Base-by-base conservation (phyloP, 1,140 invertebrate genomes). In the Meloidogyne floridensis region DNA sequence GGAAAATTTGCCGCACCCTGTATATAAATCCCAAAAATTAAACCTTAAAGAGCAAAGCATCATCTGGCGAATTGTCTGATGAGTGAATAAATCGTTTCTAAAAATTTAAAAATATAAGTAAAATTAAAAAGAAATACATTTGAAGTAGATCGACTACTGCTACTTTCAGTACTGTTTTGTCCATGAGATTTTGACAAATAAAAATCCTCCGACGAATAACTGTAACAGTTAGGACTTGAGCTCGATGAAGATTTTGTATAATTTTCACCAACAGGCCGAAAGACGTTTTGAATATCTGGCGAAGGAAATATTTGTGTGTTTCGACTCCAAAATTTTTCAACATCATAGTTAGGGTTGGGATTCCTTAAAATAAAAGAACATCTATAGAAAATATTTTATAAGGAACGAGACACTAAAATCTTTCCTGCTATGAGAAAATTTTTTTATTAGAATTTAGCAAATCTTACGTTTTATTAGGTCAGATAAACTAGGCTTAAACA, bases 301-400 rank as follows among this genome's bases (percentile, higher is more conserved):
- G 56, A 65, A 65, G 56, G 56, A n/a, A 65, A 65, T 65, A 65
- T 65, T 65, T 65, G 56, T 65, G 15, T n/a, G 13, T n/a, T 65
- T 65, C 15, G 56, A 65, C 10, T 65, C 56, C 56, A 65, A 65
- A n/a, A 65, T 65, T 65, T 65, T 65, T 65, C 56, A 0, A 65
- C 56, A 65, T 65, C 56, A n/a, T 65, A 4, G 56, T n/a, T 65
- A 65, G 56, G 15, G n/a, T 65, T 65, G 15, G 56, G 56, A 65
- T 11, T 75, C 74, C 74, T 75, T 11, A 51, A 43, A 32, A 75
- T 18, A 6, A 73, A 73, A 73, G 51, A 13, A n/a, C n/a, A n/a
- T n/a, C n/a, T n/a, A n/a, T n/a, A n/a, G n/a, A n/a, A n/a, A n/a
- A n/a, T n/a, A n/a, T n/a, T n/a, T n/a, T n/a, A n/a, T n/a, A n/a